phyloP scores from a whole-genome alignment of 2,888 invertebrate species.

The Trissonchulus latispiculum region DNA sequence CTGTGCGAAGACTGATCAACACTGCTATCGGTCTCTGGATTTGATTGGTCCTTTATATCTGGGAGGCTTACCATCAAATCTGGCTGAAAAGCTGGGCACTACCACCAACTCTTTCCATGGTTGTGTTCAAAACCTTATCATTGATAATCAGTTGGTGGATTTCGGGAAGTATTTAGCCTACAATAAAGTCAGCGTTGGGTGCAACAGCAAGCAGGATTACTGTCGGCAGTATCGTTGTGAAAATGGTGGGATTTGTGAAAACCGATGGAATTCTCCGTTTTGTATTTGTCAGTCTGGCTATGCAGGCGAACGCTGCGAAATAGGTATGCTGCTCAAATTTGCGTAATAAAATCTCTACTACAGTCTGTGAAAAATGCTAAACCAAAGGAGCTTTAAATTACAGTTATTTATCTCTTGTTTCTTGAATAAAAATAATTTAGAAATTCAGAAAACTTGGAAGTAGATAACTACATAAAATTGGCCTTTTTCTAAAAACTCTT shows the following conservation, averaged over 20 bases:
- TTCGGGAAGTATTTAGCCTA: constrained; percentile 52
- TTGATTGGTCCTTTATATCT: constrained; percentile 77
- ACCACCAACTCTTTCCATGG: constrained; percentile 62
- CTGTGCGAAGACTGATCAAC: too few relatives aligned
- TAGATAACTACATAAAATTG: too few relatives aligned
- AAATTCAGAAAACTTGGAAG: too few relatives aligned
- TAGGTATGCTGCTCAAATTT: constrained; percentile 52
- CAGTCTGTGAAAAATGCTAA: too few relatives aligned
- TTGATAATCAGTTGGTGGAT: constrained; percentile 76
- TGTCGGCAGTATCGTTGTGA: not conserved
- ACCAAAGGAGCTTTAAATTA: too few relatives aligned
- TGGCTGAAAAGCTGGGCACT: constrained; percentile 46
- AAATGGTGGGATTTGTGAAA: constrained; percentile 63
- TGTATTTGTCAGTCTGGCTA: constrained; percentile 67
- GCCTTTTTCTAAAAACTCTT: too few relatives aligned
- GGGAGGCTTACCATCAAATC: constrained; percentile 75
- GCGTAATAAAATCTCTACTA: too few relatives aligned
- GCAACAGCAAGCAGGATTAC: not conserved
- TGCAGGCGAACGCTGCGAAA: constrained; percentile 80
- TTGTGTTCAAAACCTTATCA: constrained; percentile 74
- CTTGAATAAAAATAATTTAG: too few relatives aligned
- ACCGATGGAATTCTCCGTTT: constrained; percentile 75
- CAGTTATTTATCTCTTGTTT: too few relatives aligned
- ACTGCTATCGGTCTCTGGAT: constrained; percentile 66
- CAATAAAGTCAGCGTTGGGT: not conserved